Conservation (phyloP, 2,113 vertebrate genomes). For the Amphilophus citrinellus region DNA sequence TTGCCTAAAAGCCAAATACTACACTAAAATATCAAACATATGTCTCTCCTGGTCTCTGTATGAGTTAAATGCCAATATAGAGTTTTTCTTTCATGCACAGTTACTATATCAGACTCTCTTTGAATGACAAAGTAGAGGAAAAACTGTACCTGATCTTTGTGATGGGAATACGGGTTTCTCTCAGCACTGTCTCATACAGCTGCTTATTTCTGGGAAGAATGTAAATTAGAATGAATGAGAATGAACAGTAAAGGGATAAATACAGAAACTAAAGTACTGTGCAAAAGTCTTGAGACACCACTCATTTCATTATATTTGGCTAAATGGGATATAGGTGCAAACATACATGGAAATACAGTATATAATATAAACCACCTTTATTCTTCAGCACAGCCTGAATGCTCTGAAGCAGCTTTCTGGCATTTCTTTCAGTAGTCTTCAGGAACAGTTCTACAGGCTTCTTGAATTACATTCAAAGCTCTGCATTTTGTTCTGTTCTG, state of each 20-base stretch:
- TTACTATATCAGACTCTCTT: neutral
- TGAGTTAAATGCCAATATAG: neutral
- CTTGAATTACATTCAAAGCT: too few relatives aligned
- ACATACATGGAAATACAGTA: neutral
- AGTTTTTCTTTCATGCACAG: neutral
- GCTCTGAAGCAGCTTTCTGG: too few relatives aligned
- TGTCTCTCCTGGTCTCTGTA: neutral
- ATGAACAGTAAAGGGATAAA: neutral
- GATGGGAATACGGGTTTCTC: slow-evolving; percentile 87
- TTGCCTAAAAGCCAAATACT: slow-evolving; percentile 27
- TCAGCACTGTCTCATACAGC: slow-evolving; percentile 89
- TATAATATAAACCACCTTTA: neutral
- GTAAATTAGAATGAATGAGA: neutral
- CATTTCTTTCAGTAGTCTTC: neutral
- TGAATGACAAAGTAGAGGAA: neutral
- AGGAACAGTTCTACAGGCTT: neutral
- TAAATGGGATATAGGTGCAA: neutral
- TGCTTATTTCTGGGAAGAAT: slow-evolving; percentile 90
- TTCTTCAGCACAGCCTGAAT: too few relatives aligned
- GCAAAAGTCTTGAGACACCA: neutral
- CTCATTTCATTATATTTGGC: neutral
- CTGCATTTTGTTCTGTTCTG: too few relatives aligned
- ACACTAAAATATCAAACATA: neutral
- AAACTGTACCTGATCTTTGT: slow-evolving; percentile 85
- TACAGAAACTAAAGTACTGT: neutral